These are phyloP conservation scores for Lerista edwardsae DNA, from an alignment of 2,797 vertebrate genomes.

Conservation along the genomic window DNA sequence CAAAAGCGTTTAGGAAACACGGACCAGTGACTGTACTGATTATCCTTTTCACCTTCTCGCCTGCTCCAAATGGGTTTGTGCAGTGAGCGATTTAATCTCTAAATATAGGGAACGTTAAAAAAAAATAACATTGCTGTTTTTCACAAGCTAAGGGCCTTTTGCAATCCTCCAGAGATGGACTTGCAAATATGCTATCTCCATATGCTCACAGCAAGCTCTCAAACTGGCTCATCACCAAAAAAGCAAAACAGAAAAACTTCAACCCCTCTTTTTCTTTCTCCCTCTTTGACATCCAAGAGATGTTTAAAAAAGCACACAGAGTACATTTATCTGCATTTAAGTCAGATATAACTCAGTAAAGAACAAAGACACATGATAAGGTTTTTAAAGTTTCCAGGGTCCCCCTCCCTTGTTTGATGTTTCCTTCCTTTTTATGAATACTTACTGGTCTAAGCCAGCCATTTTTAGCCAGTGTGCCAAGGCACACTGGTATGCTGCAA, in stretches of 20 bases:
- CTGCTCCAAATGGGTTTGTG: slow-evolving; percentile 99
- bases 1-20: slow-evolving; percentile 99
- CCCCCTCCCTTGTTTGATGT: neutral
- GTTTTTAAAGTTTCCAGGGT: slow-evolving; percentile 24
- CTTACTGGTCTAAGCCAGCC: neutral
- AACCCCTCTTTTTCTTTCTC: slow-evolving; percentile 70
- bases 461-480: no score
- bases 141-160: slow-evolving; percentile 95
- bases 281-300: slow-evolving; percentile 73
- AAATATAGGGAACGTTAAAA: slow-evolving; percentile 99
- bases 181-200: slow-evolving; percentile 88
- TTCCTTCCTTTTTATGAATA: neutral
- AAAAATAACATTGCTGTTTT: slow-evolving; percentile 94
- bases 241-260: slow-evolving; percentile 68
- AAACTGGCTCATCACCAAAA: slow-evolving; percentile 80
- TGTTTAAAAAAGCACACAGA: slow-evolving; percentile 63
- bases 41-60: slow-evolving; percentile 99
- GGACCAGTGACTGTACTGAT: slow-evolving; percentile 99
- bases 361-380: slow-evolving; percentile 35
- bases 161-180: slow-evolving; percentile 87
- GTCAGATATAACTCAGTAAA: slow-evolving; percentile 34
- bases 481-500: no score
- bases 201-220: slow-evolving; percentile 83
- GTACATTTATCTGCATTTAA: slow-evolving; percentile 67
- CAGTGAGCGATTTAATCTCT: slow-evolving; percentile 99